Base-by-base conservation (phyloP, 2,888 invertebrate species). In the Limulus polyphemus region DNA sequence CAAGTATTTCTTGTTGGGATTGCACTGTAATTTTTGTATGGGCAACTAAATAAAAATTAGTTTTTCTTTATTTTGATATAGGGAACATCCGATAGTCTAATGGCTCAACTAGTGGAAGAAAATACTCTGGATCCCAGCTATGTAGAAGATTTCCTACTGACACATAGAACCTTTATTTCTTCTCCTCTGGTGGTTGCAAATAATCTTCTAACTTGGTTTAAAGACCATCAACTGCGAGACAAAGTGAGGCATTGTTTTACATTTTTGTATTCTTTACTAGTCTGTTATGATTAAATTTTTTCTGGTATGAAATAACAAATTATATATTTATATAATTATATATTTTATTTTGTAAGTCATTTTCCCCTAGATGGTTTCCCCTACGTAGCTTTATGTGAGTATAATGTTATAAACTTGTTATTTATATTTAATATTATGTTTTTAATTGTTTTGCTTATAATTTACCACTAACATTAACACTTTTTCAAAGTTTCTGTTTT, bases 81-180 rank as follows among this genome's bases (percentile, higher is more conserved):
- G 78, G 97, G 91, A 16, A 90, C 92, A 32, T 83, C 91, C 0
- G 90, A 92, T 70, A 84, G 89, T 62, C 79, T 99, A 65, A 88
- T 98, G 84, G 81, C 87, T 71, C 95, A 98, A 76, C 80, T 99
- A 60, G 87, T 98, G 59, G 95, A 97, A 78, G 98, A 98, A 75
- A 92, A 94, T 77, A 88, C 91, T 50, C 81, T 86, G 71, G 98
- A 99, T 79, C 93, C 95, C 11, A 95, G 93, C n/a, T 99, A 95
- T 79, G 92, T 98, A 55, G 97, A 99, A 79, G 99, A 99, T 79
- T 99, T 99, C 76, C 81, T 99, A 58, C 81, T 99, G 59, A 98
- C 97, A 11, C 95, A 97, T 77, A 83, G 99, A 69, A 95, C 94
- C 57, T 99, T 99, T 76, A 88, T 97, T 70, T 83, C 87, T 65